A percentile compares a stretch with the other conserved stretches of the same genome.
phyloP scores from a whole-genome alignment of 2,113 vertebrate species.

The Brachyhypopomus occidentalis region DNA sequence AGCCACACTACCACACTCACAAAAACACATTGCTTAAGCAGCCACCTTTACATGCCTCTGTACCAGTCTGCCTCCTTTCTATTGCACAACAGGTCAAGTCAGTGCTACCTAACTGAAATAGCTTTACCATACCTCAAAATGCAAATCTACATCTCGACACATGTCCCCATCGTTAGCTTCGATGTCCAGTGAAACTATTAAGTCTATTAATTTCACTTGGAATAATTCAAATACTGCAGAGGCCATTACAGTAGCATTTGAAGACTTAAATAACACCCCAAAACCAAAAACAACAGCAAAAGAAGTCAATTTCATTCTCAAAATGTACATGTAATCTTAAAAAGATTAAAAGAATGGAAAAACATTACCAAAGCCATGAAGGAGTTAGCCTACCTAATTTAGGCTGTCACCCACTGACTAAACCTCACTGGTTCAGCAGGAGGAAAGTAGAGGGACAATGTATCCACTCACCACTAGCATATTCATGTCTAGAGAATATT shows the following conservation, averaged over 20 bases:
- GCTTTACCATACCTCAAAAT: neutral
- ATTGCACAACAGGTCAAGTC: neutral
- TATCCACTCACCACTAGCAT: neutral
- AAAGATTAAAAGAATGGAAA: neutral
- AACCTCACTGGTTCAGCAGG: no score
- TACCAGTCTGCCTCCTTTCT: no score
- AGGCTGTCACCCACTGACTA: neutral
- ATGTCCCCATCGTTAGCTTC: neutral
- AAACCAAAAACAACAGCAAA: neutral
- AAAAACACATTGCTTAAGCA: no score
- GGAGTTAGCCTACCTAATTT: neutral
- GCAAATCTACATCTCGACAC: neutral
- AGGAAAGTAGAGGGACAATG: neutral
- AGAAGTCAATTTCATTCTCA: no score
- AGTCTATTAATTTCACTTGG: neutral
- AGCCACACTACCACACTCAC: no score
- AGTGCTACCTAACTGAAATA: neutral
- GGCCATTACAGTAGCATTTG: neutral
- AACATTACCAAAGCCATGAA: neutral
- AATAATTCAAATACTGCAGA: neutral
- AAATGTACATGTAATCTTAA: neutral
- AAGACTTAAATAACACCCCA: neutral
- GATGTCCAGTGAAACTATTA: no score
- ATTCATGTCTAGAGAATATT: neutral
- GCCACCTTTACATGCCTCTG: no score